Base-by-base conservation (phyloP, 2,888 invertebrate species). In the Rhorus exstirpatorius region DNA sequence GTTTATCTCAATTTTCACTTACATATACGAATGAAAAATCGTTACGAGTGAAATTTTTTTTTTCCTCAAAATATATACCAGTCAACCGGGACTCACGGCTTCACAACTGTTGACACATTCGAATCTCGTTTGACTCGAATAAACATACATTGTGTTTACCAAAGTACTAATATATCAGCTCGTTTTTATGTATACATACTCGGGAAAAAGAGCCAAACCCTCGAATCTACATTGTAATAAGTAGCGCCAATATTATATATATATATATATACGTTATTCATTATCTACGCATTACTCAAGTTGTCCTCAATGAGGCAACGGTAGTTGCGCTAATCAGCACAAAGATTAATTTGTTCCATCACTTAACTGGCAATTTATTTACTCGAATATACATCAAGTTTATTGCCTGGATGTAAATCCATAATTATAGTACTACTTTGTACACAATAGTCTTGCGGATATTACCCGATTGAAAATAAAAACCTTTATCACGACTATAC, bases 261-360 rank as follows among this genome's bases (percentile, higher is more conserved):
- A 70, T 55, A 70, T 44, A 70, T 10, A 58, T 70, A 58, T 71
- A 49, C 26, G 60, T 67, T 83, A 72, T n/a, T 35, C 21, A 79
- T 83, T 76, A 79, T 83, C 83, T 72, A 46, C 75, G 71, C 60
- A 67, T 83, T 79, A 79, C 83, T 71, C 53, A 55, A 24, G 46
- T 55, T 61, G 83, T 41, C 79, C 82, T 70, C 70, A 71, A 82
- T 82, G 70, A 78, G 70, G 41, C 49, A 26, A 67, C 35, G 79
- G 79, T 46, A 51, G 44, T 76, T 67, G 76, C 55, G 17, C 68
- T 76, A 79, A 71, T 67, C 65, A 53, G 44, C 17, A 35, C 70
- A 24, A 46, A 38, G 75, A 76, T 82, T 79, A 79, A 82, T 79
- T 79, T 14, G 51, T 51, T 76, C 24, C 58, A 24, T 63, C 70